Base-by-base conservation (phyloP, 2,113 vertebrate genomes). In the Macquaria australasica region DNA sequence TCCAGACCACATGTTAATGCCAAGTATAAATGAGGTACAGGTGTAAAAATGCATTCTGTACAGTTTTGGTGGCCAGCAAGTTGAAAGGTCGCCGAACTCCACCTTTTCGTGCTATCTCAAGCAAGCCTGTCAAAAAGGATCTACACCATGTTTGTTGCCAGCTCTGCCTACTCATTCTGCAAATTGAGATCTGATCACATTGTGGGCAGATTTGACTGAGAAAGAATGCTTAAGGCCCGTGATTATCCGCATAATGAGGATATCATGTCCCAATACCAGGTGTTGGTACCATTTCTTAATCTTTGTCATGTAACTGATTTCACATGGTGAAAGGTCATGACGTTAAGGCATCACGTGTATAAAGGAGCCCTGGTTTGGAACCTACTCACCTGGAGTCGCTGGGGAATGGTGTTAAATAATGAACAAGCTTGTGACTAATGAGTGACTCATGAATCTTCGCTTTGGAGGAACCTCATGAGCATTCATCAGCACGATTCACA, bases 381-480 rank as follows among this genome's bases (percentile, higher is more conserved):
- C 81, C 18, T 16, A 80, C 72, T 70, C 50, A 80, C 78, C 63
- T 85, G 75, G 21, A 67, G 53, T 73, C 68, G 1, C 53, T 14
- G 56, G 53, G 82, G 78, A 87, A 78, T 12, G 56, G 75, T 60
- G 68, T 80, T 89, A 68, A 87, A 87, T 90, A 89, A 91, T 82
- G 83, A 87, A 87, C 48, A 7, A 83, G 72, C 77, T n/a, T 4
- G 64, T 90, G 88, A 88, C 87, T 88, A 89, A 91, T 85, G 89
- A 88, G 81, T 83, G 86, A 90, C 87, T 91, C 86, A 72, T 91
- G 82, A 91, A 91, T 90, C 79, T 89, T 87, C 48, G 25, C 71
- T 75, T 45, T n/a, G 50, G 56, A 80, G 74, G 74, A 77, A 41
- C 39, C 71, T 73, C 56, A 41, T 8, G 55, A 82, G 56, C 69